Conservation (phyloP, 2,888 invertebrate species). For the Steromphala cineraria region DNA sequence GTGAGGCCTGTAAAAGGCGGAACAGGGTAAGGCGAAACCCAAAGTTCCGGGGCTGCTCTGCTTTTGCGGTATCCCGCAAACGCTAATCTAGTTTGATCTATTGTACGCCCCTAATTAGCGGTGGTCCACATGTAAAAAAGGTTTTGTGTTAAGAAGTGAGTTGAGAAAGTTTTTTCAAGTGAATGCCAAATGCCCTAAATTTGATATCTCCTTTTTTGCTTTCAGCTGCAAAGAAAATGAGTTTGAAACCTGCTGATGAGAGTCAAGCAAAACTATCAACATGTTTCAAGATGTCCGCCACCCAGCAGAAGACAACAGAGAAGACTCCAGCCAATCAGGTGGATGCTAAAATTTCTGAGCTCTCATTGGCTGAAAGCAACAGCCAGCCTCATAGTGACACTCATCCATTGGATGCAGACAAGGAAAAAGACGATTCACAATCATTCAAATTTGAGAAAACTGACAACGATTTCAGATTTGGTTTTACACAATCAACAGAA, state of each 20-base stretch:
- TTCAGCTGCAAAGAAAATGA: conserved; percentile 43
- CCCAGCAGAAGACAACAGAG: background rate
- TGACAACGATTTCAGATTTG: conserved; percentile 24
- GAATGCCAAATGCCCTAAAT: too few species aligned
- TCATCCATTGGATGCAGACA: background rate
- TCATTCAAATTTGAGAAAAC: conserved; percentile 25
- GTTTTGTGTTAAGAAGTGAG: too few species aligned
- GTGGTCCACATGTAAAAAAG: too few species aligned
- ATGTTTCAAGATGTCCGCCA: background rate
- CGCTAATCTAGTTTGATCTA: too few species aligned
- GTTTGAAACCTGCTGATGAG: conserved; percentile 31
- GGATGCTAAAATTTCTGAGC: background rate
- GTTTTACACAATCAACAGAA: background rate
- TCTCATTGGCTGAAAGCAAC: background rate
- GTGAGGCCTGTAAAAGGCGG: too few species aligned
- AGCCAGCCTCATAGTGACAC: background rate
- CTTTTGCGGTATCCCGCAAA: too few species aligned
- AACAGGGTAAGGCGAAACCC: too few species aligned
- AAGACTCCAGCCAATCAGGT: background rate
- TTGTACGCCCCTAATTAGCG: too few species aligned
- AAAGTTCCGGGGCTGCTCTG: too few species aligned
- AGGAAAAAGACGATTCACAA: background rate
- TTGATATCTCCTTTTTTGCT: background rate
- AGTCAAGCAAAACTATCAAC: background rate
- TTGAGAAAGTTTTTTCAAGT: too few species aligned